Conservation (phyloP, 2,113 vertebrate species). For the Clupea harengus region DNA sequence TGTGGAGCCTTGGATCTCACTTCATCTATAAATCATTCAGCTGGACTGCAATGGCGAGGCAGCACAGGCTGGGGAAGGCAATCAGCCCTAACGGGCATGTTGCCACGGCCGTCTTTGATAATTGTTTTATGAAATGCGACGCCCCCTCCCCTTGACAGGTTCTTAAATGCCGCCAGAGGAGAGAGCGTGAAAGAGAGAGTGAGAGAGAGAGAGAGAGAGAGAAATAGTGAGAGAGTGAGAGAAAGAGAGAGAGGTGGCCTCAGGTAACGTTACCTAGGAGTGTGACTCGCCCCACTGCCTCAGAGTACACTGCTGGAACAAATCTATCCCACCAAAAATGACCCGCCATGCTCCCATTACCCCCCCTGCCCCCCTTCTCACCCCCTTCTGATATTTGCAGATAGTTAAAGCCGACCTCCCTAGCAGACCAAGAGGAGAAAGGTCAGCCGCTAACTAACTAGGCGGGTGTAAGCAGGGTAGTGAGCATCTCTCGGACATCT, state of each 20-base stretch:
- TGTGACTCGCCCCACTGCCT: background rate
- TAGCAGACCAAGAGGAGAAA: background rate
- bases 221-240: background rate
- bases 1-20: slow-evolving; percentile 60
- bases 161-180: slow-evolving; percentile 19
- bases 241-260: background rate
- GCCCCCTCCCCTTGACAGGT: slow-evolving; percentile 29
- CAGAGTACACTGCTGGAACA: background rate
- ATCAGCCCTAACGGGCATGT: slow-evolving; percentile 53
- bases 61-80: slow-evolving; percentile 32
- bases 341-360: background rate
- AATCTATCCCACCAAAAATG: background rate
- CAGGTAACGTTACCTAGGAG: slow-evolving; percentile 22
- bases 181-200: background rate
- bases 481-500: slow-evolving; percentile 17
- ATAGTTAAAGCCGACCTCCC: background rate
- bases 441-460: background rate
- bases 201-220: background rate
- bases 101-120: slow-evolving; percentile 51
- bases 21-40: slow-evolving; percentile 70
- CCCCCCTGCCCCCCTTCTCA: background rate
- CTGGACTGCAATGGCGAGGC: slow-evolving; percentile 44
- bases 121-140: slow-evolving; percentile 56
- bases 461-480: background rate
- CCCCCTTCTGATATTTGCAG: background rate